Percentiles rank a stretch among this genome's conserved stretches.
phyloP scores from a whole-genome alignment of 2,113 vertebrate genomes.

The Pycnonotus jocosus region DNA sequence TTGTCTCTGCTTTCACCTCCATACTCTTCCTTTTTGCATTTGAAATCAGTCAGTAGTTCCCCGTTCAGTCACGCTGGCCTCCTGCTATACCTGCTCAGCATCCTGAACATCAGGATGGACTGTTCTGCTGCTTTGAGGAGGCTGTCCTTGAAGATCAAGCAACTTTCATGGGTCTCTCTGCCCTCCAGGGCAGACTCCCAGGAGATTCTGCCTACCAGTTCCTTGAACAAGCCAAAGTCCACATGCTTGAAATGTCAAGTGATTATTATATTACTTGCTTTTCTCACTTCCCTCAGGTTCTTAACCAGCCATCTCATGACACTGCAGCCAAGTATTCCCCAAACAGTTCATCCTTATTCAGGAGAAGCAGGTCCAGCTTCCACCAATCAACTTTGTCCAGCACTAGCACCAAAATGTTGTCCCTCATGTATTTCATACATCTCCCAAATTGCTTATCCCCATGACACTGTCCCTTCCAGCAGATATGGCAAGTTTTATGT shows the following conservation, averaged over 20 bases:
- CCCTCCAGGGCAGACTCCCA: constrained; percentile 29
- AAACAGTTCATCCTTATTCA: background rate
- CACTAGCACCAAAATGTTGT: background rate
- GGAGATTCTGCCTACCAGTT: background rate
- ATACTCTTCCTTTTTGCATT: constrained; percentile 22
- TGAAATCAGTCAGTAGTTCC: constrained; percentile 35
- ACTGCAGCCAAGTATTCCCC: background rate
- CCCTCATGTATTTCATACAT: fast-evolving
- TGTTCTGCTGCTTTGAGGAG: constrained; percentile 35
- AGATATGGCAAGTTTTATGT: background rate
- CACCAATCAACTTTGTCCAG: background rate
- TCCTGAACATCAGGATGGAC: constrained; percentile 50
- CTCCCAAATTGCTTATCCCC: background rate
- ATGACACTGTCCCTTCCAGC: background rate
- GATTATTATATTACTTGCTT: background rate
- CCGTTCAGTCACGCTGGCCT: background rate
- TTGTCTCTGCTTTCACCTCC: constrained; percentile 2
- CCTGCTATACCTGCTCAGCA: constrained; percentile 55
- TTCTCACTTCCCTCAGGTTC: background rate
- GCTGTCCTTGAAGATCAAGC: constrained; percentile 50
- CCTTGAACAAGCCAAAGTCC: constrained; percentile 3
- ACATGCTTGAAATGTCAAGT: background rate
- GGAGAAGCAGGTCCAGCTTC: background rate
- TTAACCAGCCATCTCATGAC: background rate
- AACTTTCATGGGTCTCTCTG: background rate